Evolutionary conservation across 2,888 invertebrate species (phyloP), one percentile per base, ranked within the genome.

Genomic region (Cheiracanthium punctorium): DNA sequence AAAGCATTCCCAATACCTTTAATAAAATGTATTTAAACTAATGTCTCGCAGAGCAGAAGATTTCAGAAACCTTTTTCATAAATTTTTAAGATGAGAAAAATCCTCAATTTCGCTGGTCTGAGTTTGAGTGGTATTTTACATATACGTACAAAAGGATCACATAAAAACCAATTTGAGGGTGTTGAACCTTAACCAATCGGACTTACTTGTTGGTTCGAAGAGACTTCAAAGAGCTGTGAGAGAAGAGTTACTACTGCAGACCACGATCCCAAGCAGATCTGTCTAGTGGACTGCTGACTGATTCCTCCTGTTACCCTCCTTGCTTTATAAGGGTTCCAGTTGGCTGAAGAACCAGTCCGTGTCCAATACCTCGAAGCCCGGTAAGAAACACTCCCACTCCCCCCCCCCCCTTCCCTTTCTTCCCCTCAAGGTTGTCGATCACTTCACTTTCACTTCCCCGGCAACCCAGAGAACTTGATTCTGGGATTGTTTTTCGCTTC

Each of bases 321-420:
- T 58, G 4, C 24, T 58, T 24, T 24, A 24, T 24, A 58, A 24
- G 29, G 71, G 82, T 77, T 82, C 77, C 71, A 77, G 58, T 77
- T 30, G 77, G 73, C 65, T 67, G 77, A 33, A 77, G 82, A 84
- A 84, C 82, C 82, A 73, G 82, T 84, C 82, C 72, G 72, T 58
- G 29, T 64, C 37, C 37, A 33, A 52, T 41, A 72, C 64, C 74
- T 81, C 81, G 81, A 74, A 74, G 67, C 58, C 58, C 58, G 7
- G 58, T 74, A 69, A 58, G 67, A 58, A 41, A 58, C 17, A 10
- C 30, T 17, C 75, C 43, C 81, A 28, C 74, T 52, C 80, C 52
- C 67, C 52, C 41, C 28, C 29, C 33, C 52, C 64, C 28, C 41
- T 64, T 32, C 32, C 20, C 24, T 29, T 37, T 14, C 72, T 32